Conservation (phyloP, 2,797 vertebrate genomes). For the Tragopan temminckii region DNA sequence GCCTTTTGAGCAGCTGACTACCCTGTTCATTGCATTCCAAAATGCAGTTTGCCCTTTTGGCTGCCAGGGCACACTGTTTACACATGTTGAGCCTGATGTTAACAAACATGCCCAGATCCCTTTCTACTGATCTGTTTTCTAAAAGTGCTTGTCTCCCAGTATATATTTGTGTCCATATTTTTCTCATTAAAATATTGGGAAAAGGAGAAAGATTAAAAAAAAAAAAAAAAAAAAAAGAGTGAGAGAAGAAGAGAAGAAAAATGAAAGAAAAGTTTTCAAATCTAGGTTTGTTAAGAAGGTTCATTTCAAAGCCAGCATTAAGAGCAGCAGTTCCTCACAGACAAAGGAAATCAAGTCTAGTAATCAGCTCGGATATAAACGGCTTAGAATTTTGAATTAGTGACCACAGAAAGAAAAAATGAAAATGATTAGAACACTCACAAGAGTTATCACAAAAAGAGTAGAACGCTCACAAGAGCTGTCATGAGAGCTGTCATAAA, state of each 20-base stretch:
- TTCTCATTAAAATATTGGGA: too few relatives aligned
- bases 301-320: background rate
- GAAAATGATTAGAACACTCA: background rate
- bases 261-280: background rate
- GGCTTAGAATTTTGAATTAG: background rate
- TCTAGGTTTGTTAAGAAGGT: background rate
- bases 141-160: background rate
- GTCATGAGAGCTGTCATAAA: background rate
- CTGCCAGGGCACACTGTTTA: background rate
- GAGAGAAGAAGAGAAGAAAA: rapidly evolving
- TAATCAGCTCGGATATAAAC: background rate
- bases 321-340: background rate
- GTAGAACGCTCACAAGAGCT: too few relatives aligned
- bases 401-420: background rate
- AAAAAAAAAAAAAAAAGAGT: rapidly evolving
- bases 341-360: background rate
- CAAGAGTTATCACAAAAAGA: background rate
- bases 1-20: background rate
- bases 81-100: background rate
- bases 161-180: background rate
- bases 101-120: background rate
- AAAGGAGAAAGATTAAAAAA: background rate
- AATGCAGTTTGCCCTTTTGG: background rate
- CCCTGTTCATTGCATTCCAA: background rate
- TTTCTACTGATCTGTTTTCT: background rate